These are phyloP conservation scores for Atractosteus spatula DNA, from an alignment of 2,113 vertebrate genomes.

Conservation along the genomic window DNA sequence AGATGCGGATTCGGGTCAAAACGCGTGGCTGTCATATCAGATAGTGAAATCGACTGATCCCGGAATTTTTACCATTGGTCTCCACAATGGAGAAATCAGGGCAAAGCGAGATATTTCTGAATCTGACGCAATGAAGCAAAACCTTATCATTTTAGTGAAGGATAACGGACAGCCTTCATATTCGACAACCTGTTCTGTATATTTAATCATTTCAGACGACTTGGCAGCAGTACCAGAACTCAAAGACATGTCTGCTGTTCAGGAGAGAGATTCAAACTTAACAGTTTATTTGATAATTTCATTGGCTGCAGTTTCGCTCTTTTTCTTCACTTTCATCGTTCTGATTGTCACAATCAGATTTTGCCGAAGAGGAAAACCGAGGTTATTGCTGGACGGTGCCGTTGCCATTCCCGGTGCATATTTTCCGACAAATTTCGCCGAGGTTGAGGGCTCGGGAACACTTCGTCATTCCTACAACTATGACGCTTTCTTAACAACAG, in stretches of 20 bases:
- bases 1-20: slow-evolving; percentile 39
- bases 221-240: slow-evolving; percentile 32
- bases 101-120: slow-evolving; percentile 29
- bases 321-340: slow-evolving; percentile 50
- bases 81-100: slow-evolving; percentile 37
- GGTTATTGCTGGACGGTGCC: slow-evolving; percentile 49
- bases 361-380: slow-evolving; percentile 44
- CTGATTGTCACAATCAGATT: slow-evolving; percentile 43
- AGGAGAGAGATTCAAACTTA: slow-evolving; percentile 47
- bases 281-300: slow-evolving; percentile 55
- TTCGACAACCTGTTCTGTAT: too few relatives aligned
- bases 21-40: slow-evolving; percentile 33
- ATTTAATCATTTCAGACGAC: too few relatives aligned
- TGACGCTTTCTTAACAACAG: slow-evolving; percentile 49
- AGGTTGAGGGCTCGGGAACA: slow-evolving; percentile 26
- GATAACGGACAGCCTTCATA: slow-evolving; percentile 16
- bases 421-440: slow-evolving; percentile 44
- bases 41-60: slow-evolving; percentile 36
- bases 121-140: slow-evolving; percentile 61
- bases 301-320: slow-evolving; percentile 44
- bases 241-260: slow-evolving; percentile 1
- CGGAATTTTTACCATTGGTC: slow-evolving; percentile 25
- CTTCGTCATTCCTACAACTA: slow-evolving; percentile 52
- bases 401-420: slow-evolving; percentile 50
- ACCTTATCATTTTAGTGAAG: slow-evolving; percentile 46